Conservation (phyloP, 2,797 vertebrate species). For the Silurus aristotelis region DNA sequence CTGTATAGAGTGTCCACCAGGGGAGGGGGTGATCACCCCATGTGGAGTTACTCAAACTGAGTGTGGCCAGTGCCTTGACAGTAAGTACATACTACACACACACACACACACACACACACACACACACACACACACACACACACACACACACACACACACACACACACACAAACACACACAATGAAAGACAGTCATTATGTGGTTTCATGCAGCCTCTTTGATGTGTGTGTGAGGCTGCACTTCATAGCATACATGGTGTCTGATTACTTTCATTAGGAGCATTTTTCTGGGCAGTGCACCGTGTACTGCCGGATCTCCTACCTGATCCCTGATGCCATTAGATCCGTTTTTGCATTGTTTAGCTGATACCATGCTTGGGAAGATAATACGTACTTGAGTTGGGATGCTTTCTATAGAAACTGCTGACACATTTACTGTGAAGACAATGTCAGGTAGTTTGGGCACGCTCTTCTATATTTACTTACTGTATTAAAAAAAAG, state of each 20-base stretch:
- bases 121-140: conserved; percentile 36
- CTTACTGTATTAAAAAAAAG: conserved; percentile 15
- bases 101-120: conserved; percentile 29
- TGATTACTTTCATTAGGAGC: conserved; percentile 21
- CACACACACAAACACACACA: conserved; percentile 28
- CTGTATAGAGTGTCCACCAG: conserved; percentile 85
- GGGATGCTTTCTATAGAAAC: not conserved
- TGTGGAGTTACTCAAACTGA: conserved; percentile 85
- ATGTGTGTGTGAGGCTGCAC: conserved; percentile 10
- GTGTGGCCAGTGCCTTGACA: conserved; percentile 90
- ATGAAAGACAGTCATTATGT: conserved; percentile 12
- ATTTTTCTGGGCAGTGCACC: conserved; percentile 11
- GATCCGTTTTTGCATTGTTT: not conserved
- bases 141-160: conserved; percentile 33
- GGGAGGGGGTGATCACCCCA: conserved; percentile 82
- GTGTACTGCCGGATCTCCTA: conserved; percentile 3
- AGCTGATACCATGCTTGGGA: conserved; percentile 3
- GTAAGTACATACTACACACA: conserved; percentile 77
- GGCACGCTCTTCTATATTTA: conserved; percentile 8
- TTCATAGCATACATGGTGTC: conserved; percentile 1
- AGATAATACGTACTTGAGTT: not conserved
- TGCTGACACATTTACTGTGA: not conserved
- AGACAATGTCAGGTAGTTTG: conserved; percentile 3
- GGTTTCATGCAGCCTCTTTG: conserved; percentile 16
- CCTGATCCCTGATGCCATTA: not conserved